Conservation (phyloP, 2,888 invertebrate species). For the Prenolepis imparis region DNA sequence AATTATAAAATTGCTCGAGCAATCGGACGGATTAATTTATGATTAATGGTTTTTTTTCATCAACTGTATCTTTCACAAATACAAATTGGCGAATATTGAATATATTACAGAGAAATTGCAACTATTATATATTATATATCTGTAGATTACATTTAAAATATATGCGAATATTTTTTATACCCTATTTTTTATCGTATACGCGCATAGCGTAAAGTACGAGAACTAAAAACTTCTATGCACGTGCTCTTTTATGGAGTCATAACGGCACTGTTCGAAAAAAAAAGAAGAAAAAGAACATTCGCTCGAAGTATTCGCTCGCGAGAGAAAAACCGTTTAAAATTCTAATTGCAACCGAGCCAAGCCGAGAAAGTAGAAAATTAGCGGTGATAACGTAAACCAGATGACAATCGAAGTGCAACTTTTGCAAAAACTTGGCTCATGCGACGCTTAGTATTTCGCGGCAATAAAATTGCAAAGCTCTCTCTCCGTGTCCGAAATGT, state of each 20-base stretch:
- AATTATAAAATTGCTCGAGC: conserved; percentile 38
- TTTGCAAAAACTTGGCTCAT: conserved; percentile 42
- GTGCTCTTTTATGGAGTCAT: background rate
- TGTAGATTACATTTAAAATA: background rate
- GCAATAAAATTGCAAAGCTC: conserved; percentile 64
- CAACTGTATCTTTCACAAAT: background rate
- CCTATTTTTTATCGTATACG: background rate
- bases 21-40: conserved; percentile 31
- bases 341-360: background rate
- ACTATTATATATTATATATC: background rate
- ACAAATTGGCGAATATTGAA: conserved; percentile 4
- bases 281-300: background rate
- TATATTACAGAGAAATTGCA: conserved; percentile 7
- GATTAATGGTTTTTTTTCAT: conserved; percentile 27
- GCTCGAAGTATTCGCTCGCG: conserved; percentile 2
- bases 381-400: conserved; percentile 34
- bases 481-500: conserved; percentile 53
- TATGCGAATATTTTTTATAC: background rate
- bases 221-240: conserved; percentile 4
- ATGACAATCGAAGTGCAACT: conserved; percentile 5
- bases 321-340: conserved; percentile 21
- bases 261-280: background rate
- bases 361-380: conserved; percentile 22
- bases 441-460: conserved; percentile 61
- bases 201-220: background rate